A percentile compares a stretch with the other conserved stretches of the same genome.
phyloP scores from a whole-genome alignment of 2,113 vertebrate genomes.

The Aramus guarauna region DNA sequence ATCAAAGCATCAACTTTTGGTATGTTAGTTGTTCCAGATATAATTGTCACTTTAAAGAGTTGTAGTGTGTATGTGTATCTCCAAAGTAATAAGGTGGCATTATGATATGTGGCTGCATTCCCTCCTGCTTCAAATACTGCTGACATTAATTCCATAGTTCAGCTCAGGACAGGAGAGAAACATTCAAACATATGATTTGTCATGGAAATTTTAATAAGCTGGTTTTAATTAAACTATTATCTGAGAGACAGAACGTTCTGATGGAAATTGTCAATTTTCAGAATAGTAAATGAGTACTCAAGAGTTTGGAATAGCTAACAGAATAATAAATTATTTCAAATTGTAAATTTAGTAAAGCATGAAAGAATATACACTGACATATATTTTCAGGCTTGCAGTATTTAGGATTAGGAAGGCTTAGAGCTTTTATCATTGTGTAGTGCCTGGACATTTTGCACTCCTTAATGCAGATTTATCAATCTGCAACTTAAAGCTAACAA shows the following conservation, averaged over 20 bases:
- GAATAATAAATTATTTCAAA: not conserved
- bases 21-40: not conserved
- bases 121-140: not conserved
- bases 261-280: not conserved
- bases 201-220: not conserved
- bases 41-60: not conserved
- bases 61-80: not conserved
- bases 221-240: constrained; percentile 8
- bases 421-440: not conserved
- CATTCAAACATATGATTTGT: not conserved
- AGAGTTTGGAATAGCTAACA: not conserved
- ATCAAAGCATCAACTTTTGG: not conserved
- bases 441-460: not conserved
- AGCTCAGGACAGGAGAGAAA: not conserved
- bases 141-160: not conserved
- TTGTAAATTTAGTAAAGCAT: not conserved
- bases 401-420: not conserved
- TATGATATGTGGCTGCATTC: not conserved
- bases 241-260: not conserved
- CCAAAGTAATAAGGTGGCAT: not conserved
- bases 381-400: not conserved
- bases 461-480: not conserved
- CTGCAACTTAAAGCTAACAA: not conserved
- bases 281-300: not conserved
- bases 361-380: not conserved